Base-by-base conservation (phyloP, 2,888 invertebrate genomes). In the Lottia gigantea region DNA sequence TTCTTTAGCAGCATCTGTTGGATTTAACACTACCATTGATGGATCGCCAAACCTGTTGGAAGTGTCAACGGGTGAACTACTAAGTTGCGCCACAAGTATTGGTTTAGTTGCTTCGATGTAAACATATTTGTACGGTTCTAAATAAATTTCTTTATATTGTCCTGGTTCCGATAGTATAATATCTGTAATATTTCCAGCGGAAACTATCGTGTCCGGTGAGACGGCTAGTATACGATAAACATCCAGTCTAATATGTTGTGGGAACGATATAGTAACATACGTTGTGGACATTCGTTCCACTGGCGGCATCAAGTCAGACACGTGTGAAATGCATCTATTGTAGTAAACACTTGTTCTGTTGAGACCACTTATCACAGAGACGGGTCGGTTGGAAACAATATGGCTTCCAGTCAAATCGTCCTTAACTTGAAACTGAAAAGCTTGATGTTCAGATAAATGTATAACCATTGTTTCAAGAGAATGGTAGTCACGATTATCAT, bases 231-330 rank as follows among this genome's bases (percentile, higher is more conserved):
- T 67, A 15, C 68, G 67, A 47, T 71, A 71, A n/a, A 62, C 19
- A 45, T 66, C 63, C 0, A 55, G 66, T 4, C 40, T 23, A 1
- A 16, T 45, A 45, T 71, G 66, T 2, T 64, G 14, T 7, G 71
- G 71, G 19, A 49, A 19, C 7, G 66, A 79, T 7, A 77, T 74
- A 3, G 74, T 72, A 64, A 74, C 64, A 73, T 78, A 82, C 19
- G 63, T 62, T 23, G 46, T 73, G 47, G 77, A 79, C 80, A 80
- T 80, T 26, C 74, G 71, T n/a, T 62, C 45, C 25, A 31, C 45
- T 3, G 71, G 67, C 19, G 71, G 71, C 62, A 66, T 62, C 63
- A 64, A 45, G 46, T 71, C 67, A 15, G 66, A n/a, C 7, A 71
- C 31, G 67, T 71, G 71, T 16, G 66, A 66, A 4, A 2, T 16